Percentiles rank a stretch among this genome's conserved stretches.
Conservation (phyloP, 2,113 vertebrate genomes). For the Cyprinodon brontotheroides region DNA sequence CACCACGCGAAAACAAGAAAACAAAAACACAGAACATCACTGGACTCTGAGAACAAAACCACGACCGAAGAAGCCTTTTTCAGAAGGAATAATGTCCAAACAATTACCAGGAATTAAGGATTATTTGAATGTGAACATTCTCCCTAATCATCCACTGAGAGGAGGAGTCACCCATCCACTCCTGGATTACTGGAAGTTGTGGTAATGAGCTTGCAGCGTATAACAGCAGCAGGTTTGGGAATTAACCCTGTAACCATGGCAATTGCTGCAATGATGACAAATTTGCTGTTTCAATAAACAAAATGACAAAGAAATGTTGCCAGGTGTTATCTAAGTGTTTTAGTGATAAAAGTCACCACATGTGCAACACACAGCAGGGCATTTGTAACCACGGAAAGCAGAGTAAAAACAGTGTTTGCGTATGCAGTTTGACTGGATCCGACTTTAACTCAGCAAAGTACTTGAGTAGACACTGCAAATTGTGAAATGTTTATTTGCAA, state of each 20-base stretch:
- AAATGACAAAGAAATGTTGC: conserved; percentile 44
- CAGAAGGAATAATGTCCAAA: conserved; percentile 20
- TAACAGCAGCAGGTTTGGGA: conserved; percentile 62
- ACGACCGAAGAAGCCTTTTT: background rate
- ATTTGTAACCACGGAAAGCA: conserved; percentile 21
- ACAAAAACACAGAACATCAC: background rate
- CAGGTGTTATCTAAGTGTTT: conserved; percentile 38
- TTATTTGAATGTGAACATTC: conserved; percentile 51
- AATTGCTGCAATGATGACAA: conserved; percentile 73
- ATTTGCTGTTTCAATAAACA: conserved; percentile 66
- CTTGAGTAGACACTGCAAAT: conserved; percentile 59
- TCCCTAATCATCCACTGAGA: conserved; percentile 41
- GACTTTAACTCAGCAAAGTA: conserved; percentile 62
- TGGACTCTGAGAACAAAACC: background rate
- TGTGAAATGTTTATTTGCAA: conserved; percentile 74
- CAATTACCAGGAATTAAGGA: conserved; percentile 36
- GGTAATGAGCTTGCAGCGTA: conserved; percentile 56
- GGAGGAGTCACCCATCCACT: conserved; percentile 50
- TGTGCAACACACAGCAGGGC: conserved; percentile 27
- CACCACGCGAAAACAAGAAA: background rate
- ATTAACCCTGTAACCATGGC: conserved; percentile 72
- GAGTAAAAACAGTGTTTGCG: conserved; percentile 28
- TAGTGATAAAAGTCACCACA: conserved; percentile 12
- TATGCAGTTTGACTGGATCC: conserved; percentile 52
- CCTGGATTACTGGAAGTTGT: conserved; percentile 65